Percentiles rank a stretch among this genome's conserved stretches.
Evolutionary conservation across 2,888 invertebrate genomes (phyloP).

Genomic region (Octodonta nipae): DNA sequence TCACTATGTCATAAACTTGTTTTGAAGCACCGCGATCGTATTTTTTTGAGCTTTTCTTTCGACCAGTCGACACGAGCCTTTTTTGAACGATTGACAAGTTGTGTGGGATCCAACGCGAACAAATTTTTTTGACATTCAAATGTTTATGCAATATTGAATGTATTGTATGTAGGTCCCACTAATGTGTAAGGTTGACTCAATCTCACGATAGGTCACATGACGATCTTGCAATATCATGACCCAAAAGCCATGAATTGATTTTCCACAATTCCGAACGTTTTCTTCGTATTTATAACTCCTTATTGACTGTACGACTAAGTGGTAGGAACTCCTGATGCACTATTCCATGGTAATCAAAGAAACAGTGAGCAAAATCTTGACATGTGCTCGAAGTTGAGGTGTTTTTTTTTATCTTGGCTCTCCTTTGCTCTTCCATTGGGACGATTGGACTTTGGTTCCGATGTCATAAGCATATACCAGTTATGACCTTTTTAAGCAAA

Average conservation of each 20-base stretch:
- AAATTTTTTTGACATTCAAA: too few species aligned
- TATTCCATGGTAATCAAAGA: slow-evolving; percentile 11
- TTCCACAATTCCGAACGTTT: slow-evolving; percentile 8
- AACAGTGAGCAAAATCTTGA: slow-evolving; percentile 13
- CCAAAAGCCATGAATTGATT: slow-evolving; percentile 10
- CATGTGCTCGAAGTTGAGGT: slow-evolving; percentile 11
- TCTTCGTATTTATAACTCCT: slow-evolving; percentile 9
- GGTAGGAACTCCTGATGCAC: slow-evolving; percentile 14
- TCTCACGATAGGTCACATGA: too few species aligned
- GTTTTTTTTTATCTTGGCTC: slow-evolving; percentile 9
- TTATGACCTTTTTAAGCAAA: slow-evolving; percentile 12
- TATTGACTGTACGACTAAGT: slow-evolving; percentile 11
- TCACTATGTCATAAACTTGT: too few species aligned
- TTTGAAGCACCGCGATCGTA: too few species aligned
- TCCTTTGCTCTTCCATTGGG: slow-evolving; percentile 9
- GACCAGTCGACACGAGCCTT: too few species aligned
- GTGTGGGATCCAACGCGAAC: too few species aligned
- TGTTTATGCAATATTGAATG: too few species aligned
- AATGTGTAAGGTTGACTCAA: too few species aligned
- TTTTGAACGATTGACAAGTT: too few species aligned
- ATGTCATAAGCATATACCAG: slow-evolving; percentile 19
- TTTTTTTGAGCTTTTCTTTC: too few species aligned
- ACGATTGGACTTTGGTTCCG: slow-evolving; percentile 18
- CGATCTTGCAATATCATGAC: background rate
- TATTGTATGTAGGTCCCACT: too few species aligned